Evolutionary conservation across 2,113 vertebrate species (phyloP), one percentile per base, ranked within the genome.

Genomic region (Xenopus borealis): DNA sequence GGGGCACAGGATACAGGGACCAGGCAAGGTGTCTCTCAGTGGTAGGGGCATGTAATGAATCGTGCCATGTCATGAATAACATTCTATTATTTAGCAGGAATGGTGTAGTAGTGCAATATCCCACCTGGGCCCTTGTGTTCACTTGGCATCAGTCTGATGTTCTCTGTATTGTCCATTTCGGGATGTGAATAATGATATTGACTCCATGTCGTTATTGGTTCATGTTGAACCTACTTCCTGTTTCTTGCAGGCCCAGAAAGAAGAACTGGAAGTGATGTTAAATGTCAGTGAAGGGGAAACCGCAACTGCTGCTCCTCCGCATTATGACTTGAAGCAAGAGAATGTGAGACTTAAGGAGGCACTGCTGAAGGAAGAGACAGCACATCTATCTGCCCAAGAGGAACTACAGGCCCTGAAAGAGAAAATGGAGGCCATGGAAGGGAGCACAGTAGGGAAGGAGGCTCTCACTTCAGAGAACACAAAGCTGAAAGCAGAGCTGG

Each of bases 331-430:
- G 70, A 80, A 78, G 0, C 71, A 79, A 0, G 85, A 89, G 27
- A 85, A 83, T 0, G 4, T 10, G 0, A 72, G 0, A 62, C 84
- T 93, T 12, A 80, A 71, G 0, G 78, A 61, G 0, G 85, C 85
- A 0, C 77, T 92, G 74, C 91, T 83, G 83, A 86, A 46, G 62
- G 92, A 95, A 12, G 80, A 86, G 18, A 78, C 91, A 0, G 86
- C 88, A 0, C 86, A 94, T 67, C 80, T 50, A 0, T 80, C 83
- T 0, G 84, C 94, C 23, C 89, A 84, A 72, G 87, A 85, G 0
- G 92, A 97, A 80, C 78, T 95, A 79, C 90, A 84, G 81, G 88
- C 67, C 64, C 85, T 96, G 71, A 89, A 79, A 78, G 83, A 87
- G 58, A 84, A 79, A 74, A 79, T 93, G 72, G 88, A 83, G 14